Conservation (phyloP, 2,888 invertebrate genomes). For the Elysia crispata region DNA sequence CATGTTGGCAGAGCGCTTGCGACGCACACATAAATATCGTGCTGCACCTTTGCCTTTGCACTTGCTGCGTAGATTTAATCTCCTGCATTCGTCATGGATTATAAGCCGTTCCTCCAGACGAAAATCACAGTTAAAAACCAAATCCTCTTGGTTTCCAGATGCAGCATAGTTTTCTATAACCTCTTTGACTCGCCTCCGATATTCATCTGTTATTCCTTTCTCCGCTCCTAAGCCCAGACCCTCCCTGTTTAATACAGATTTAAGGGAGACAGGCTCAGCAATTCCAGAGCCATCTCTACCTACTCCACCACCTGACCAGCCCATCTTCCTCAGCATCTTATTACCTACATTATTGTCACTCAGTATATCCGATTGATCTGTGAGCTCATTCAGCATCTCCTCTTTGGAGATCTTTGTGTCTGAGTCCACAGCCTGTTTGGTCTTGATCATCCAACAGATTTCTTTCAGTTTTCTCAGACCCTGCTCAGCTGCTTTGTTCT, state of each 20-base stretch:
- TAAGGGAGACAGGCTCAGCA: constrained; percentile 81
- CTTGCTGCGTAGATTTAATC: constrained; percentile 79
- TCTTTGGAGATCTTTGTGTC: constrained; percentile 62
- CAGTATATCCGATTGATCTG: constrained; percentile 22
- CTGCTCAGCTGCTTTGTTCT: constrained; percentile 58
- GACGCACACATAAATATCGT: constrained; percentile 80
- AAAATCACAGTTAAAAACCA: constrained; percentile 78
- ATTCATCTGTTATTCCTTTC: constrained; percentile 62
- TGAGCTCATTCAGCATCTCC: constrained; percentile 64
- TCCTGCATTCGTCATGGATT: constrained; percentile 76
- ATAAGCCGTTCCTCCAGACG: constrained; percentile 77
- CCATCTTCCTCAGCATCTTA: constrained; percentile 84
- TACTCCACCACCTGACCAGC: constrained; percentile 86
- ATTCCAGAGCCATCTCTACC: constrained; percentile 83
- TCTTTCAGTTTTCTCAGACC: constrained; percentile 63
- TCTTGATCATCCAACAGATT: constrained; percentile 70
- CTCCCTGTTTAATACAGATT: constrained; percentile 67
- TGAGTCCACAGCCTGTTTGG: constrained; percentile 66
- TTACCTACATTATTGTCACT: constrained; percentile 80
- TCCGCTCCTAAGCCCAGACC: constrained; percentile 71
- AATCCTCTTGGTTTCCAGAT: constrained; percentile 73
- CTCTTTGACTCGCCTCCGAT: constrained; percentile 65
- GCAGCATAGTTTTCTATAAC: constrained; percentile 73
- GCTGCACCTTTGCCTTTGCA: constrained; percentile 79
- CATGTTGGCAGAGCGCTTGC: constrained; percentile 78